Evolutionary conservation across 2,113 vertebrate genomes (phyloP), one percentile per base, ranked within the genome.

Genomic region (Galemys pyrenaicus): DNA sequence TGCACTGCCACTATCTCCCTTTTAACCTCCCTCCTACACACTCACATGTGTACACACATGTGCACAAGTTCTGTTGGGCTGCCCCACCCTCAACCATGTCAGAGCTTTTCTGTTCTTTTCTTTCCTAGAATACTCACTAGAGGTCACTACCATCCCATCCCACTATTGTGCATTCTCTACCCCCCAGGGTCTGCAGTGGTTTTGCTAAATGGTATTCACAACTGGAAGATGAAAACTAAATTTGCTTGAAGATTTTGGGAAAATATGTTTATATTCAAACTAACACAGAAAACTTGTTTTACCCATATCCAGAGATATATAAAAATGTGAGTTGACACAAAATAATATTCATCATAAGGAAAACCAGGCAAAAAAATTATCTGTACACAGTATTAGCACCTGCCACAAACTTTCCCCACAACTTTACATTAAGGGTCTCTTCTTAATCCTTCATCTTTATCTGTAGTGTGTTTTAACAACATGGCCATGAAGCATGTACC

Each of bases 221-320:
- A 51, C 74, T 24, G 26, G 15, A 19, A 64, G 7, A 44, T 44
- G 41, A 58, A 35, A 85, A 22, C 54, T 44, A 28, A 77, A 41
- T 75, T 92, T 81, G n/a, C 56, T 17, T 58, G 64, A 46, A 75
- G n/a, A 87, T 35, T 68, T 68, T 49, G n/a, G 75, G n/a, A 26
- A 58, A 65, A 46, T 32, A 6, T 13, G 9, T 44, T 70, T 82
- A 13, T 44, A 44, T 71, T 62, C 32, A 82, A 62, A 75, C 2
- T n/a, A 51, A 77, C 41, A 62, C 12, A 87, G n/a, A 37, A 51
- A 64, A 58, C 13, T 37, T 71, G n/a, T 65, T 79, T 80, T 73
- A 64, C 15, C 46, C n/a, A 22, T 58, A 39, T 49, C 73, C 9
- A 19, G 30, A 56, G 46, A 41, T 11, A 58, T 2, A 10, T 7